Base-by-base conservation (phyloP, 1,140 invertebrate genomes). In the Pectinophora gossypiella region DNA sequence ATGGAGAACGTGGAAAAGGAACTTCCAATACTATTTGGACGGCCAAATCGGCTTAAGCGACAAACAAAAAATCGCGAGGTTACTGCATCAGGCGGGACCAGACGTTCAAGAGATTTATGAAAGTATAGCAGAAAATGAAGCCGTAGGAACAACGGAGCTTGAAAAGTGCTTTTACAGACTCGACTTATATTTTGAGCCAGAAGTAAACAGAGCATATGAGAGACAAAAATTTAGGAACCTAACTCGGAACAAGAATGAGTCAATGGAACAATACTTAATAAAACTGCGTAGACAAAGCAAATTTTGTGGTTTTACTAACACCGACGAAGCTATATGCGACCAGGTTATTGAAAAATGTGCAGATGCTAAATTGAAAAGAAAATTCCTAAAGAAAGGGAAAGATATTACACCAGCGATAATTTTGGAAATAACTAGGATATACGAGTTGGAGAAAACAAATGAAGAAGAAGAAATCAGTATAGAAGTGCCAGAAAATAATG, bases 271-370 rank as follows among this genome's bases (percentile, higher is more conserved):
- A 13, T 49, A 36, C 47, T 13, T 21, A 3, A 1, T 49, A n/a
- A 36, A 21, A 13, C n/a, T 49, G 6, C n/a, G 47, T 12, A 38
- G 19, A 38, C 16, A 19, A n/a, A 19, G 5, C 4, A 49, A 13
- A 20, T 49, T 19, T 21, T 49, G 47, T 20, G 35, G 19, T 1
- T 49, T 38, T 38, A 15, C 16, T 6, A 38, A 38, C 9, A 38
- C 7, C 19, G 27, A 38, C 15, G 35, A 19, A 38, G 2, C 1
- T 1, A 49, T 36, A 38, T 12, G 18, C 12, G 47, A 49, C 19
- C 16, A 49, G n/a, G 1, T 49, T n/a, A 49, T 38, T 2, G 32
- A 49, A 49, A 49, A 49, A 35, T 49, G 47, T n/a, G n/a, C n/a
- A n/a, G n/a, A n/a, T n/a, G n/a, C n/a, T n/a, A n/a, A n/a, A n/a